Evolutionary conservation across 2,113 vertebrate genomes (phyloP).

Genomic region (Psophia crepitans): DNA sequence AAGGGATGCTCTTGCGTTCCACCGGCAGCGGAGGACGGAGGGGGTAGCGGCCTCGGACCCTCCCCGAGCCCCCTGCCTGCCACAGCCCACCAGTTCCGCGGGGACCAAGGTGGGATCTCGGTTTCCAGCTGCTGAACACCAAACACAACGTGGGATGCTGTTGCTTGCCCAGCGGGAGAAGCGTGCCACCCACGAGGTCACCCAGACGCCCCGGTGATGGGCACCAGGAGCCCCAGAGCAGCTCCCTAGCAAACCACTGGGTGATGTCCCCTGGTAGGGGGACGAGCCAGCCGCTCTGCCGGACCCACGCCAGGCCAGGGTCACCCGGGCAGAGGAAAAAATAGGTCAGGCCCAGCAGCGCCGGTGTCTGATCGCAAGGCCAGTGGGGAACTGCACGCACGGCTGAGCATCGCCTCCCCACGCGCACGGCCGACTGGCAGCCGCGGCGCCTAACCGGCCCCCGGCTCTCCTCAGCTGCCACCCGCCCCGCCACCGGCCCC

Average conservation of each 20-base stretch:
- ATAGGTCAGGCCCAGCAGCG: conserved; percentile 71
- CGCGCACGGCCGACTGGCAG: background rate
- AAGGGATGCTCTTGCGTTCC: background rate
- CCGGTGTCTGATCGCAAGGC: conserved; percentile 41
- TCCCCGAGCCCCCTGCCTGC: background rate
- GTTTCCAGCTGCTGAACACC: background rate
- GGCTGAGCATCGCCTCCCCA: conserved; percentile 44
- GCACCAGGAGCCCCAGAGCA: background rate
- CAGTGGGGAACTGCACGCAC: conserved; percentile 37
- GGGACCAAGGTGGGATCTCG: background rate
- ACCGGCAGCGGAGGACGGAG: background rate
- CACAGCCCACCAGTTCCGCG: background rate
- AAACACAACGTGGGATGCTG: background rate
- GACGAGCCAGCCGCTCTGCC: background rate
- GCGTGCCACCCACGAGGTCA: accelerated
- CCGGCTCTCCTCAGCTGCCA: conserved; percentile 27
- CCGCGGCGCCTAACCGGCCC: background rate
- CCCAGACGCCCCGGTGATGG: background rate
- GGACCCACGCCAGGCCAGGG: background rate
- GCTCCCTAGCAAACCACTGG: background rate
- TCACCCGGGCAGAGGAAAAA: conserved; percentile 57
- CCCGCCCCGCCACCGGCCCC: background rate
- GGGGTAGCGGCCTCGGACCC: background rate
- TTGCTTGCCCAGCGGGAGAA: background rate
- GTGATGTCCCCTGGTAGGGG: background rate